These are phyloP conservation scores for Drosophila leonis DNA, from an alignment of 2,888 invertebrate genomes.

Conservation along the genomic window DNA sequence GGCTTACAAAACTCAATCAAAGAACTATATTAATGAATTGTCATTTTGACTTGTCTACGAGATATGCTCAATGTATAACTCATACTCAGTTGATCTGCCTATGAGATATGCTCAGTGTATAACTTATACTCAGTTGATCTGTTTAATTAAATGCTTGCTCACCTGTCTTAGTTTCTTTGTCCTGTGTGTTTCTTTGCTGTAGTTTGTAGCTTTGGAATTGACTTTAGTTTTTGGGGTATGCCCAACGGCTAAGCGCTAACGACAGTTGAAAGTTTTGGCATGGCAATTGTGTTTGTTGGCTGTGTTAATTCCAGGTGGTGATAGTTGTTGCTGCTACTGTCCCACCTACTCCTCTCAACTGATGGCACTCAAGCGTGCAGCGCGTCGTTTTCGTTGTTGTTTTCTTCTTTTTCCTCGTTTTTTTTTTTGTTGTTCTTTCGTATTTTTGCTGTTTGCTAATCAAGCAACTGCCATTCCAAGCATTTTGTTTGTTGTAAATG, in stretches of 20 bases:
- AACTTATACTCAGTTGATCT: background rate
- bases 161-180: conserved; percentile 18
- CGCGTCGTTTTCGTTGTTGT: conserved; percentile 15
- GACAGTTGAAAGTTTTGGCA: conserved; percentile 49
- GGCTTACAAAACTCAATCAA: background rate
- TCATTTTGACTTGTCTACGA: background rate
- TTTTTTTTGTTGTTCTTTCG: conserved; percentile 37
- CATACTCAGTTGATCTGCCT: background rate
- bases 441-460: conserved; percentile 67
- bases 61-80: background rate
- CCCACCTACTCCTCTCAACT: conserved; percentile 29
- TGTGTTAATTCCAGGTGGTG: conserved; percentile 37
- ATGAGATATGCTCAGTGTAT: background rate
- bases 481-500: conserved; percentile 71
- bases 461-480: conserved; percentile 53
- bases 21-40: background rate
- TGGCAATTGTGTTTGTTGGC: conserved; percentile 32
- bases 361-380: conserved; percentile 57
- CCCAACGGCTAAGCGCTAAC: conserved; percentile 49
- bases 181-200: background rate
- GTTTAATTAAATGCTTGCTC: background rate
- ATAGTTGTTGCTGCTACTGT: conserved; percentile 6
- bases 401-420: background rate
- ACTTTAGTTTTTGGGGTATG: conserved; percentile 30
- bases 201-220: background rate